phyloP scores from a whole-genome alignment of 2,113 vertebrate species.

The Gymnocephalus cernua region DNA sequence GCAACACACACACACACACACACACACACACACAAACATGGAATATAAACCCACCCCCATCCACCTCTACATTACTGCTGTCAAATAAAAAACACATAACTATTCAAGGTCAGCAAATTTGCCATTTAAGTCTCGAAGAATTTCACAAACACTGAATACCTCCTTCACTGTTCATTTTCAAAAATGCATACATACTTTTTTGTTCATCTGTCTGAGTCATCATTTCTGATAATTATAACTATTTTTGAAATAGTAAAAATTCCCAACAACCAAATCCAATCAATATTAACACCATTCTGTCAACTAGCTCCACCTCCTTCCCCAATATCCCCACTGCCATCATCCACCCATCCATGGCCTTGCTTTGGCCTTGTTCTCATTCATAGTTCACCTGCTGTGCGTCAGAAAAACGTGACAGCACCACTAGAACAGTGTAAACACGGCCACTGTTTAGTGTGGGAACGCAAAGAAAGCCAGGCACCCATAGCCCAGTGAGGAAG shows the following conservation, averaged over 20 bases:
- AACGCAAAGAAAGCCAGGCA: constrained; percentile 54
- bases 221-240: neutral
- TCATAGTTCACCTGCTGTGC: constrained; percentile 58
- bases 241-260: neutral
- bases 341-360: constrained; percentile 6
- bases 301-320: neutral
- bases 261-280: neutral
- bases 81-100: neutral
- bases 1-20: constrained; percentile 8
- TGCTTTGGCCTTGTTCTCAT: constrained; percentile 23
- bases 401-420: constrained; percentile 39
- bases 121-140: neutral
- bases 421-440: constrained; percentile 63
- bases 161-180: neutral
- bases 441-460: constrained; percentile 65
- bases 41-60: constrained; percentile 1
- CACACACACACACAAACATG: neutral
- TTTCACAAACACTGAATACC: neutral
- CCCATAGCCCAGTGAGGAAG: constrained; percentile 33
- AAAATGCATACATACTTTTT: neutral
- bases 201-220: neutral
- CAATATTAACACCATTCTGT: neutral
- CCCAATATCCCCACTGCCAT: neutral
- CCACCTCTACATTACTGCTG: neutral
- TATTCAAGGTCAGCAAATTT: neutral